Evolutionary conservation across 2,797 vertebrate species (phyloP), one percentile per base, ranked within the genome.

Genomic region (Acanthiza pusilla): DNA sequence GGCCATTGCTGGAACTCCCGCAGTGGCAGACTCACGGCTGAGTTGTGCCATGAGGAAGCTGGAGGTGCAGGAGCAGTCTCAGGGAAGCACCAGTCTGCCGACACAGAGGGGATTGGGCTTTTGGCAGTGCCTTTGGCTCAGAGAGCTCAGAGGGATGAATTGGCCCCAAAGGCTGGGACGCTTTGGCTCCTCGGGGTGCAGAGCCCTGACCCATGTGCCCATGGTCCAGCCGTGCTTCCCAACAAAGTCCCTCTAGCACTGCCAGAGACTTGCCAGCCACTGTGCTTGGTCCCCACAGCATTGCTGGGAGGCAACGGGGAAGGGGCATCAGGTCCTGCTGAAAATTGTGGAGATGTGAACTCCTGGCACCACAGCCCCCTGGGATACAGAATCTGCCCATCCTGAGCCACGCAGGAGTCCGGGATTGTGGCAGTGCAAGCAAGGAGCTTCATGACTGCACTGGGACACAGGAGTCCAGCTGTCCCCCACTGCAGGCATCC

Each of bases 251-350:
- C 27, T 60, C 43, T 34, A 23, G 22, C 13, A 43, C 63, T 8
- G 5, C 26, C 0, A 0, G 53, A 55, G 30, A 53, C 21, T 36
- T 36, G 13, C 45, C 60, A 34, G 74, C 29, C 42, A 11, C 73
- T 21, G 11, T 0, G 0, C 67, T 54, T 3, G 2, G 34, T 48
- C 3, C 29, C 42, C 4, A 0, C 21, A 5, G 38, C 23, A 10
- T 71, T 20, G 3, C 54, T 85, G 26, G 3, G 15, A 34, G 38
- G 34, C n/a, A 18, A 0, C 0, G 2, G 47, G 10, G 16, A 75
- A 50, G 63, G 54, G 27, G 14, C 4, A 3, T 11, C 0, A 0
- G 45, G 16, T 63, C 68, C 25, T 9, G 27, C 54, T 67, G 63
- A 48, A 47, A 51, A 40, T 1, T n/a, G 58, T 0, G 0, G 57